Evolutionary conservation across 1,140 invertebrate genomes (phyloP), one percentile per base, ranked within the genome.

Genomic region (Thalassaphorura encarpata): DNA sequence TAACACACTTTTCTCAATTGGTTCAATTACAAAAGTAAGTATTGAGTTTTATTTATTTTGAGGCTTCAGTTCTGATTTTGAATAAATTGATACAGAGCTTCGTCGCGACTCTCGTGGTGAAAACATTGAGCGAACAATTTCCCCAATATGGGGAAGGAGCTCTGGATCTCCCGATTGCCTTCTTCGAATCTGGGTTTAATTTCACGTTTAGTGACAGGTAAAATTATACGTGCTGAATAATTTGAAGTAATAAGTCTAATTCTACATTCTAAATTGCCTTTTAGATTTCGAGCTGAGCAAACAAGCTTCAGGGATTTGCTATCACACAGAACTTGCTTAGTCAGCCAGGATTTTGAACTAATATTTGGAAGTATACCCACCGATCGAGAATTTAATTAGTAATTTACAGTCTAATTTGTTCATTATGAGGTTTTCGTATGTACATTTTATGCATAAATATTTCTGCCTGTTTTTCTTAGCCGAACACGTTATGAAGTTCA

Each of bases 1-100:
- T n/a, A 19, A 50, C 3, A 50, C 48, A 29, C 48, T 29, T 6
- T 26, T 50, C 19, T 31, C 29, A 5, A 27, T 50, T 50, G 48
- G 27, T 8, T 50, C 48, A 3, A 29, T 50, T 31, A 50, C 48
- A 29, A 50, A 50, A 29, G 48, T 50, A n/a, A n/a, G n/a, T n/a
- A n/a, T n/a, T n/a, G n/a, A n/a, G n/a, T n/a, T n/a, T n/a, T n/a
- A n/a, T n/a, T n/a, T n/a, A n/a, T n/a, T n/a, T n/a, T n/a, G n/a
- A n/a, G n/a, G n/a, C n/a, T n/a, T n/a, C n/a, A n/a, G n/a, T n/a
- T n/a, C n/a, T n/a, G n/a, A n/a, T n/a, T n/a, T n/a, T n/a, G n/a
- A n/a, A n/a, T n/a, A n/a, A 6, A 6, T n/a, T 40, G 27, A 3
- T 19, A n/a, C 21, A 53, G 52, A 40, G 52, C 27, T 23, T 53